These are phyloP conservation scores for Dryocosmus kuriphilus DNA, from an alignment of 2,888 invertebrate species.

Conservation along the genomic window DNA sequence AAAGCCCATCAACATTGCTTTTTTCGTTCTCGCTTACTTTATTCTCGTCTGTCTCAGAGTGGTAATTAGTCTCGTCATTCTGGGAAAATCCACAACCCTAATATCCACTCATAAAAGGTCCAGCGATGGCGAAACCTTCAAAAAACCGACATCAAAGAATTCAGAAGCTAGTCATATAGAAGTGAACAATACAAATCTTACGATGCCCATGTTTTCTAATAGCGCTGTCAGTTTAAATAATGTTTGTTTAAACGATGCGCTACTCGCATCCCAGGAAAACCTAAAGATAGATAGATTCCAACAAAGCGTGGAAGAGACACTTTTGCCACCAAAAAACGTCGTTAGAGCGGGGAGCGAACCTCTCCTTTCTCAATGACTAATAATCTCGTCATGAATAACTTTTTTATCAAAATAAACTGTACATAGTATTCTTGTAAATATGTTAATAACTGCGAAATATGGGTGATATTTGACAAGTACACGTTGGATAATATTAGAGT, in stretches of 20 bases:
- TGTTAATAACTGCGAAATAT: conserved; percentile 27
- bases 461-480: conserved; percentile 22
- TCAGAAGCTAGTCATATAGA: conserved; percentile 70
- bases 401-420: conserved; percentile 26
- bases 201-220: conserved; percentile 90
- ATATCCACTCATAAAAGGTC: conserved; percentile 80
- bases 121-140: conserved; percentile 77
- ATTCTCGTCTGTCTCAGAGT: conserved; percentile 88
- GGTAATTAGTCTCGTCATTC: conserved; percentile 91
- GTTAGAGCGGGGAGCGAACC: conserved; percentile 69
- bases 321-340: conserved; percentile 62
- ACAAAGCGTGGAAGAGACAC: conserved; percentile 52
- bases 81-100: conserved; percentile 94
- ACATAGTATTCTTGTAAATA: conserved; percentile 33
- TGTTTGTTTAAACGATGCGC: conserved; percentile 88
- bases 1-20: conserved; percentile 83
- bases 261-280: conserved; percentile 80
- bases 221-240: conserved; percentile 91
- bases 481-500: conserved; percentile 7
- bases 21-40: conserved; percentile 87
- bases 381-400: background rate
- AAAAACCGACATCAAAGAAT: conserved; percentile 55
- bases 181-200: conserved; percentile 81
- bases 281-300: conserved; percentile 73
- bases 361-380: conserved; percentile 62